Evolutionary conservation across 2,888 invertebrate species (phyloP), one percentile per base, ranked within the genome.

Genomic region (Cosmopolites sordidus): DNA sequence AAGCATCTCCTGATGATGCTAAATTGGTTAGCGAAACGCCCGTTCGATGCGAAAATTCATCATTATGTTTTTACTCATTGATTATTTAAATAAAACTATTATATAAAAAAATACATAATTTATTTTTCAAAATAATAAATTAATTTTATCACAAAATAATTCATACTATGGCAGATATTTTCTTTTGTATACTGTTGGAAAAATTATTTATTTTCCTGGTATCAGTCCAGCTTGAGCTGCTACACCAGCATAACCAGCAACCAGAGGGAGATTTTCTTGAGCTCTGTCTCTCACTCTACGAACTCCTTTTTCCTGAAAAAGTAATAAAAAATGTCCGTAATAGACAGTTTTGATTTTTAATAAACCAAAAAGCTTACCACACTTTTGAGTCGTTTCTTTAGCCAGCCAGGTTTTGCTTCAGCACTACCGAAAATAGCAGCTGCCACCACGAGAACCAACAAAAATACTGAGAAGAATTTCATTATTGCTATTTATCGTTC

Each of bases 241-340:
- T 8, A 58, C 53, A 11, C 58, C 58, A 12, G 58, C 58, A 43
- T 56, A 59, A 44, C 55, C 58, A 48, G 54, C 22, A 17, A 58
- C 58, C 17, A 58, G 50, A 6, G 59, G 59, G n/a, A 59, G 46
- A n/a, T 58, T 51, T 49, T 59, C 56, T 33, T 56, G 58, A 9
- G 56, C 58, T 39, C 58, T 56, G 37, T 61, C 58, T 16, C 59
- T 45, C 4, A 61, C 42, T 47, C 59, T 61, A 39, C 51, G 48
- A 4, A 56, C 61, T n/a, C 51, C 61, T 38, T 59, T 59, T 54
- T 61, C 59, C 61, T 59, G 11, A n/a, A 58, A 53, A 44, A 43
- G 43, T 51, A 42, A 48, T 5, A 8, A 5, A 5, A 5, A 22
- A 5, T 22, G 8, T 3, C 8, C 8, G 4, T 22, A 22, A 22